Evolutionary conservation across 2,113 vertebrate genomes (phyloP), one percentile per base, ranked within the genome.

Genomic region (Pedionomus torquatus): DNA sequence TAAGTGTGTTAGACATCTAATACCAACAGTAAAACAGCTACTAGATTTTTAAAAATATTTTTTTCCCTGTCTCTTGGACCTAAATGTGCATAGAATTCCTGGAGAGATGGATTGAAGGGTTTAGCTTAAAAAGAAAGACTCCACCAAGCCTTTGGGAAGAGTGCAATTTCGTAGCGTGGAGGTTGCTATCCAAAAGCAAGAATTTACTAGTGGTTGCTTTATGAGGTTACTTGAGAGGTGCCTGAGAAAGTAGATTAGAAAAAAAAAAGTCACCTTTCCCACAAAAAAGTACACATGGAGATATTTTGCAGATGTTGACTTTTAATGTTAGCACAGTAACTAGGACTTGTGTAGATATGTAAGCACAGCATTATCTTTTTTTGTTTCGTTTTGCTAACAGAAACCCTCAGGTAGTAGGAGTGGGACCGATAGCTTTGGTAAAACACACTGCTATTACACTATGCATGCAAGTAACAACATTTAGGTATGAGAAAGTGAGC

Each of bases 261-360:
- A 46, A 89, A 95, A 89, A 89, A 95, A 89, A 93, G 89, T 89
- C 89, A 91, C 89, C 77, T 91, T 92, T 83, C 70, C 87, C 65
- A 76, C 58, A 85, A 93, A 94, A 85, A 85, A 1, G 49, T 65
- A 91, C 74, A 58, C 13, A 49, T 33, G 54, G 65, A 96, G 55
- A 86, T 89, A 86, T 68, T 95, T 95, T 95, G 83, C 81, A 95
- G 84, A 85, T 87, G 95, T 93, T 91, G 92, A 69, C 61, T 72
- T 96, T 65, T 79, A 92, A 85, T 72, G 54, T 68, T 51, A 85
- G 81, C 37, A 79, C 28, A 78, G 65, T 60, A 91, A 77, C 41
- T 41, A 69, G 43, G 70, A 74, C 65, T 89, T 76, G 46, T 61
- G n/a, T 18, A 75, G 57, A 37, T 51, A 91, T 2, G 16, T 37